Conservation (phyloP, 2,888 invertebrate genomes). For the Achlya flavicornis region DNA sequence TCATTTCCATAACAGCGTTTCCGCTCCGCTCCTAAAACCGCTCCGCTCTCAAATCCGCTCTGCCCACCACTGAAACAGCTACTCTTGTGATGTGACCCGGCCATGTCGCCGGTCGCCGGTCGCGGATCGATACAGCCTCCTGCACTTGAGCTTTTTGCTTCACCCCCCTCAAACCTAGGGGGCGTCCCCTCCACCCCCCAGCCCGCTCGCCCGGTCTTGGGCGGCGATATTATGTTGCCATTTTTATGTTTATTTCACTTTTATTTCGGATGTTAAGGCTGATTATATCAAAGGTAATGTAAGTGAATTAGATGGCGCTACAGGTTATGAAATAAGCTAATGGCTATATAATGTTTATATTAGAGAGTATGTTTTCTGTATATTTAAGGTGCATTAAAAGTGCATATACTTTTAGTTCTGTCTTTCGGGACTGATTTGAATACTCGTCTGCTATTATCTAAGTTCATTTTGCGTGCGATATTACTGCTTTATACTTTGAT, state of each 20-base stretch:
- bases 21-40: constrained; percentile 17
- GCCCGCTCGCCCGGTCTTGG: constrained; percentile 47
- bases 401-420: no score
- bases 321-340: constrained; percentile 8
- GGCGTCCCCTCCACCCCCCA: not conserved
- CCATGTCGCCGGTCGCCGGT: constrained; percentile 75
- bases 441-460: no score
- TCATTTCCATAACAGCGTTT: not conserved
- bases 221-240: constrained; percentile 61
- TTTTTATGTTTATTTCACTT: constrained; percentile 69
- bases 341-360: constrained; percentile 17
- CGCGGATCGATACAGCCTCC: constrained; percentile 81
- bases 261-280: constrained; percentile 45
- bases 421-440: no score
- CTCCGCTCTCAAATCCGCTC: constrained; percentile 27
- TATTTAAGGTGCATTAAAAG: not conserved
- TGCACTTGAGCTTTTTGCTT: constrained; percentile 79
- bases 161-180: constrained; percentile 33
- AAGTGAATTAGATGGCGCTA: constrained; percentile 34
- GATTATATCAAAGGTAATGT: constrained; percentile 35
- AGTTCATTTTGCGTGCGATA: no score
- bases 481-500: no score
- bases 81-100: constrained; percentile 70
- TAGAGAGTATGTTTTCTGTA: not conserved
- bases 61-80: constrained; percentile 24